Base-by-base conservation (phyloP, 1,140 invertebrate species). In the Helicoverpa zea region DNA sequence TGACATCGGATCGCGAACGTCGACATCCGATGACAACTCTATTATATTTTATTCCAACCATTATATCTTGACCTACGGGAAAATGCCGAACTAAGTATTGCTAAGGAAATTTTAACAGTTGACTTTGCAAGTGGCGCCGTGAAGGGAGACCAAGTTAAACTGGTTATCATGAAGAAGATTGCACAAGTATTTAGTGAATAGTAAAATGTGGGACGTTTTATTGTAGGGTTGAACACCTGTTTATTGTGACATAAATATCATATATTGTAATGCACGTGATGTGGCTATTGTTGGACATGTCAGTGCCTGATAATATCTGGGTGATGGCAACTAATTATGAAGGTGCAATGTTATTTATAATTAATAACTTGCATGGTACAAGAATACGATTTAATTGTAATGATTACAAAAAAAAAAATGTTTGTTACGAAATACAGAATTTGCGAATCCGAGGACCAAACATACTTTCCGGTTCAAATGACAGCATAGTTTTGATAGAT, bases 1-100 rank as follows among this genome's bases (percentile, higher is more conserved):
- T 72, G 49, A 54, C 68, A 72, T 29, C 13, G n/a, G 1, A 72
- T 47, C 7, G 7, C 64, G 16, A 68, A 68, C 23, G 68, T 29
- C 49, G 1, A 13, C 13, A 18, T 5, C 11, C 18, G 68, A 72
- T 72, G 49, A 72, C 68, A 72, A n/a, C 18, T 72, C 49, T 54
- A 72, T 72, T 52, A 72, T 52, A 70, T 72, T 54, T 52, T 30
- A 72, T 52, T 14, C 30, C 43, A n/a, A n/a, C 63, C 35, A 49
- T 12, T 11, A 9, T 18, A 47, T 12, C 35, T 47, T 49, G 35
- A 49, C 3, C 23, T 29, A 4, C 58, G 58, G 58, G 18, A 30
- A 61, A 13, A 13, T 61, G 0, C 11, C 10, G 23, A 61, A 61
- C 58, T 14, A 29, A 29, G 11, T 29, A 3, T 13, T 14, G 13